Base-by-base conservation (phyloP, 2,888 invertebrate species). In the Galeruca laticollis region DNA sequence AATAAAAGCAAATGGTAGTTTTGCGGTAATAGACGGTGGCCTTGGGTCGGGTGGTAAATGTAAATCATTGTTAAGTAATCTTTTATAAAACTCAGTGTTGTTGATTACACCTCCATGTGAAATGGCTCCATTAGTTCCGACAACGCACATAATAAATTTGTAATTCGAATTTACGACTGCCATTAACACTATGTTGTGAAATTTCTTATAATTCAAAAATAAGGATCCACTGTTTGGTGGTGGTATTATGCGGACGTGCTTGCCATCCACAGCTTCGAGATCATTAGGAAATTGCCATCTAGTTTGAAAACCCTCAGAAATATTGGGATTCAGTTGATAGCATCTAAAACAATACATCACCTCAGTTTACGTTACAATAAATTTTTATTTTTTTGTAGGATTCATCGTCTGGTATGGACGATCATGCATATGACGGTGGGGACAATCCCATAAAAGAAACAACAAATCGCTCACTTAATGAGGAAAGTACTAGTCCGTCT, bases 291-390 rank as follows among this genome's bases (percentile, higher is more conserved):
- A 60, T 60, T 60, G 60, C 60, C 40, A 60, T 40, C 40, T 60
- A 20, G 4, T 40, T 35, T 60, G 40, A 60, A 60, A 60, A 15
- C 37, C 40, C 26, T 60, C 60, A 15, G 43, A 15, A 37, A 60
- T 37, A 40, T 60, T 60, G 40, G 18, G 15, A 3, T 40, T 35
- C 40, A 60, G 20, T 60, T 40, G 37, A 9, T 60, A 40, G 60
- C 18, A 60, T 37, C 60, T 60, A 40, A 31, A 60, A 60, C 31
- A 60, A 40, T 47, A 47, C 47, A 47, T 47, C n/a, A 47, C 47
- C 47, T 47, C 47, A 47, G 47, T 47, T 47, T 47, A 47, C 9
- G n/a, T 47, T 47, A 4, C 47, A 47, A 47, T 47, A 47, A 47
- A 47, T 13, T 47, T 9, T 47, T 47, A 13, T 11, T 47, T 47